Percentiles rank a stretch among this genome's conserved stretches.
These are phyloP conservation scores for Harpagoxenus sublaevis DNA, from an alignment of 2,888 invertebrate species.

Conservation along the genomic window DNA sequence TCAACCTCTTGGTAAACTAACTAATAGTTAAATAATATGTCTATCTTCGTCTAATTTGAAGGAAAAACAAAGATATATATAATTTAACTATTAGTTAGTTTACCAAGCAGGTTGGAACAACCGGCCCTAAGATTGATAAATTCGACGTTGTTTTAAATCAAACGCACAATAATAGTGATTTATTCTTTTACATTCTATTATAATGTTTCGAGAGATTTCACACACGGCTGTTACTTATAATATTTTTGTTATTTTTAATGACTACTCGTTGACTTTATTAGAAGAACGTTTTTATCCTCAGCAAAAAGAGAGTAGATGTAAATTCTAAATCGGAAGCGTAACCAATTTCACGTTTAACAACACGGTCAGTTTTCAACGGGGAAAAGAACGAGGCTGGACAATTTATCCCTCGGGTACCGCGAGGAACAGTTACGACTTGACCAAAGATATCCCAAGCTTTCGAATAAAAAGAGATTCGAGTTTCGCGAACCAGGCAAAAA, in stretches of 20 bases:
- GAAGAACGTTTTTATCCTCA: conserved; percentile 23
- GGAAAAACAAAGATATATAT: too few species aligned
- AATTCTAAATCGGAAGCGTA: conserved; percentile 63
- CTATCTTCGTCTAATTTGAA: too few species aligned
- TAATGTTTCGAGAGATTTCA: not conserved
- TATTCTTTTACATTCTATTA: not conserved
- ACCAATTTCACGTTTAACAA: conserved; percentile 65
- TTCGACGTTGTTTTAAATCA: not conserved
- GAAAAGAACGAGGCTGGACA: conserved; percentile 64
- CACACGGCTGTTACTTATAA: not conserved
- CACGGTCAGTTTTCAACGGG: conserved; percentile 37
- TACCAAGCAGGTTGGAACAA: too few species aligned
- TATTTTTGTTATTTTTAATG: not conserved
- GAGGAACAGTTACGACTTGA: conserved; percentile 62
- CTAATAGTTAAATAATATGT: too few species aligned
- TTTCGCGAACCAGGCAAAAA: conserved; percentile 70
- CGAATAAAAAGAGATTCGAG: conserved; percentile 36
- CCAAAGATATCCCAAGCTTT: conserved; percentile 56
- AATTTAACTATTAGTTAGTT: too few species aligned
- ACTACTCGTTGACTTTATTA: not conserved
- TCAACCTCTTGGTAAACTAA: too few species aligned
- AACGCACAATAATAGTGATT: not conserved
- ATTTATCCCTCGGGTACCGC: conserved; percentile 73
- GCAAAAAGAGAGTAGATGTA: conserved; percentile 57
- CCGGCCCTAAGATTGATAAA: not conserved